Percentiles rank a stretch among this genome's conserved stretches.
These are phyloP conservation scores for Serranus cabrilla DNA, from an alignment of 2,797 vertebrate species.

Conservation along the genomic window DNA sequence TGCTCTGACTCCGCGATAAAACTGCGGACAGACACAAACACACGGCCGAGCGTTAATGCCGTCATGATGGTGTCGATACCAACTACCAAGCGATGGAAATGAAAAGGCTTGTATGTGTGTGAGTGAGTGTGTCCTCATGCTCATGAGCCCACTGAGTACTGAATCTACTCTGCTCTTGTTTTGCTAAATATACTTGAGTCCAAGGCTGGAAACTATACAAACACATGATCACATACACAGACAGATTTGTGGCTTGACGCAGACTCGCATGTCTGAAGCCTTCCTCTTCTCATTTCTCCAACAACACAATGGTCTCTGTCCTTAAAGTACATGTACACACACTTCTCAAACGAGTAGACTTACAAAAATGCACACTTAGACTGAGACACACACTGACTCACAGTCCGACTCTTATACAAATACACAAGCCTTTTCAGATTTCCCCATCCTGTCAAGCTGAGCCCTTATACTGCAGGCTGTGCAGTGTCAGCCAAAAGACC, in stretches of 20 bases:
- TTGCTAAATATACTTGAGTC: constrained; percentile 47
- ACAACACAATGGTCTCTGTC: constrained; percentile 10
- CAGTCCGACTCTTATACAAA: constrained; percentile 42
- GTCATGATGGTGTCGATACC: constrained; percentile 43
- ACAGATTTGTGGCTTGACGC: constrained; percentile 39
- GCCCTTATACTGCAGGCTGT: constrained; percentile 55
- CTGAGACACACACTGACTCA: constrained; percentile 42
- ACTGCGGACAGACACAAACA: constrained; percentile 78
- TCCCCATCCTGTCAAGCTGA: constrained; percentile 74
- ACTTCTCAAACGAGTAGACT: constrained; percentile 14
- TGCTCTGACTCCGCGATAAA: constrained; percentile 91
- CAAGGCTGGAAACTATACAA: constrained; percentile 55
- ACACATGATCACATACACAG: constrained; percentile 32
- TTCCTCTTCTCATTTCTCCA: constrained; percentile 52
- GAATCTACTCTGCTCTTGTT: constrained; percentile 34
- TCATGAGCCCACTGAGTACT: constrained; percentile 13
- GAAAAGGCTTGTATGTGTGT: constrained; percentile 4
- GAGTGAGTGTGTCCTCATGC: constrained; percentile 6
- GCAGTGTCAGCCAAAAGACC: constrained; percentile 58
- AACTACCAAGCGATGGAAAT: constrained; percentile 2
- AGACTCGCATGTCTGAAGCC: constrained; percentile 29
- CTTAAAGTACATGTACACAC: constrained; percentile 28
- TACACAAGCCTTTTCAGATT: constrained; percentile 60
- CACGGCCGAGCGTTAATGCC: constrained; percentile 22
- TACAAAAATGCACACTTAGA: constrained; percentile 5